A percentile compares a stretch with the other conserved stretches of the same genome.
These are phyloP conservation scores for Watsonalla cultraria DNA, from an alignment of 2,888 invertebrate genomes.

Conservation along the genomic window DNA sequence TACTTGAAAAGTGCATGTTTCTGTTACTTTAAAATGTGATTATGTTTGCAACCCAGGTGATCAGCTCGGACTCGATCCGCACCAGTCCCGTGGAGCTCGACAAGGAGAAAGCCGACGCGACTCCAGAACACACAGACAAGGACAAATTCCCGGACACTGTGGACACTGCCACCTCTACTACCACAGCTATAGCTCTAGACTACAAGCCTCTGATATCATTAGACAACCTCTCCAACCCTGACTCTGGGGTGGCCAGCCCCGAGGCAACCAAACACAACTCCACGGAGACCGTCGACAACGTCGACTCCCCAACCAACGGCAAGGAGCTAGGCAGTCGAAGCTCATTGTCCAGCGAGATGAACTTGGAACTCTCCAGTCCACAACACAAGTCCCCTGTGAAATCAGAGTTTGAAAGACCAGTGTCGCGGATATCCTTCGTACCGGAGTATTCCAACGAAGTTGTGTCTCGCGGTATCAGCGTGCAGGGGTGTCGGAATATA, in stretches of 20 bases:
- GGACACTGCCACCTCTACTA: slow-evolving; percentile 56
- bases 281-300: slow-evolving; percentile 70
- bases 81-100: slow-evolving; percentile 67
- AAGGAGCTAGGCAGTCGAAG: slow-evolving; percentile 68
- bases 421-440: slow-evolving; percentile 54
- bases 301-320: slow-evolving; percentile 64
- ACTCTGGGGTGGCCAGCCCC: slow-evolving; percentile 78
- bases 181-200: slow-evolving; percentile 51
- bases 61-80: slow-evolving; percentile 67
- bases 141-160: slow-evolving; percentile 71
- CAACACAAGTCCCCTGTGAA: slow-evolving; percentile 59
- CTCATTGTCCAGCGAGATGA: slow-evolving; percentile 77
- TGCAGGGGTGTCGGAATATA: slow-evolving; percentile 54
- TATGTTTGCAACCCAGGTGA: slow-evolving; percentile 7
- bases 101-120: slow-evolving; percentile 78
- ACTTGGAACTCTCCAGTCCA: slow-evolving; percentile 76
- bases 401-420: slow-evolving; percentile 57
- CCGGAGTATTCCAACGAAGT: slow-evolving; percentile 65
- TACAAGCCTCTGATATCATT: slow-evolving; percentile 62
- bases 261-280: slow-evolving; percentile 78
- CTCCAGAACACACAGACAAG: slow-evolving; percentile 77
- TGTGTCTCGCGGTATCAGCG: slow-evolving; percentile 62
- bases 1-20: too few relatives aligned
- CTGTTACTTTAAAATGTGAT: not conserved
- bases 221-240: slow-evolving; percentile 69